A percentile compares a stretch with the other conserved stretches of the same genome.
phyloP scores from a whole-genome alignment of 2,888 invertebrate genomes.

The Timema podura region DNA sequence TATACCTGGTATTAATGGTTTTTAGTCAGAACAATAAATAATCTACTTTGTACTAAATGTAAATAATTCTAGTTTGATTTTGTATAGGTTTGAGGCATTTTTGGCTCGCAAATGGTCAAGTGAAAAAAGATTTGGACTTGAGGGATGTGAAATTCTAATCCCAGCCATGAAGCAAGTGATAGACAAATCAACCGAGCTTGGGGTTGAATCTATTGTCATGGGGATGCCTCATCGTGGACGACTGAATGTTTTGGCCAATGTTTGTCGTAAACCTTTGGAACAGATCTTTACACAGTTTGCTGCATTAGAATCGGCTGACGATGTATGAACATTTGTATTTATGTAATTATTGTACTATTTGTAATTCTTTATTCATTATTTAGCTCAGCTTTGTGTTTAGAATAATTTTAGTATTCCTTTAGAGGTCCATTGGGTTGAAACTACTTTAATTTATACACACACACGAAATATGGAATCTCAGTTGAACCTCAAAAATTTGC shows the following conservation, averaged over 20 bases:
- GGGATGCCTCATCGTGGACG: slow-evolving; percentile 71
- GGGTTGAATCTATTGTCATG: slow-evolving; percentile 96
- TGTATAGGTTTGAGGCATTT: slow-evolving; percentile 80
- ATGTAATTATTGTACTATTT: too few species aligned
- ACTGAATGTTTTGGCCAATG: slow-evolving; percentile 85
- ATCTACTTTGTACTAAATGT: too few species aligned
- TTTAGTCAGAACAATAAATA: too few species aligned
- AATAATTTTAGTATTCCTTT: too few species aligned
- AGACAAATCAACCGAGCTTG: slow-evolving; percentile 89
- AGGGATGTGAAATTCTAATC: slow-evolving; percentile 98
- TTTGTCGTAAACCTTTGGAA: slow-evolving; percentile 85
- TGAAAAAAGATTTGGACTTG: slow-evolving; percentile 98
- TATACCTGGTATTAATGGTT: too few species aligned
- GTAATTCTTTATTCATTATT: too few species aligned
- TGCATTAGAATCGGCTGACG: slow-evolving; percentile 86
- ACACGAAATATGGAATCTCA: too few species aligned
- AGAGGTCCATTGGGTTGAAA: too few species aligned
- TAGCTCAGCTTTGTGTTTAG: too few species aligned
- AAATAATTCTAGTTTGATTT: too few species aligned
- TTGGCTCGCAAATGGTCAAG: slow-evolving; percentile 98
- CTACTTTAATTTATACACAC: too few species aligned
- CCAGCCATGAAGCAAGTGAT: slow-evolving; percentile 99
- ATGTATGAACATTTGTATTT: slow-evolving; percentile 39
- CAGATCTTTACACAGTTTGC: slow-evolving; percentile 91
- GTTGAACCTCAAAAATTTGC: too few species aligned